Evolutionary conservation across 2,888 invertebrate species (phyloP).

Genomic region (Drosophila phalerata): DNA sequence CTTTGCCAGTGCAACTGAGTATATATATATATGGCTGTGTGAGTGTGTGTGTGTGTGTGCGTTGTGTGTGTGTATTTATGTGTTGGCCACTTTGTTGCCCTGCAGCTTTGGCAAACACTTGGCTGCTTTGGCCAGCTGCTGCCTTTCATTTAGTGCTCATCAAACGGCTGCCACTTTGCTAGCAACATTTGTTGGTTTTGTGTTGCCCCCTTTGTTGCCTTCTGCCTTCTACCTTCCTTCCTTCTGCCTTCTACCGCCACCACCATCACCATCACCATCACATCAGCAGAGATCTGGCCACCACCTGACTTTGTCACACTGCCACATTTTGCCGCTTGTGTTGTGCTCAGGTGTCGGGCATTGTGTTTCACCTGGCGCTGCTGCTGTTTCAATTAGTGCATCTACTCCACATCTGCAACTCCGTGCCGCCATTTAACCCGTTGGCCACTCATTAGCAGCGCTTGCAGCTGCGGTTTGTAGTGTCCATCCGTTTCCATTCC

Average conservation of each 20-base stretch:
- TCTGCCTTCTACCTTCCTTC: too few species aligned
- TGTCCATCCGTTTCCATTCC: conserved; percentile 4
- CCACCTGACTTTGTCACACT: conserved; percentile 8
- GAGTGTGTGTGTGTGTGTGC: neutral
- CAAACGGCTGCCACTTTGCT: conserved; percentile 55
- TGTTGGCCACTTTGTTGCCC: conserved; percentile 63
- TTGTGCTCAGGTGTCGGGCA: conserved; percentile 53
- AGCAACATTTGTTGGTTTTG: conserved; percentile 34
- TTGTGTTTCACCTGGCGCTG: conserved; percentile 40
- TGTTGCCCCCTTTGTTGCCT: neutral
- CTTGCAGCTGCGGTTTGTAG: conserved; percentile 71
- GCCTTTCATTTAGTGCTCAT: conserved; percentile 67
- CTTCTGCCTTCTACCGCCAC: too few species aligned
- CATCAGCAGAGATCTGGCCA: too few species aligned
- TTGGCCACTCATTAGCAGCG: conserved; percentile 72
- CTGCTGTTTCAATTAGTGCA: conserved; percentile 68
- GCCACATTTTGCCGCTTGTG: conserved; percentile 15
- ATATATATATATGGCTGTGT: neutral
- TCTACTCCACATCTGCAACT: neutral
- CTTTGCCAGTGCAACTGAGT: conserved; percentile 47
- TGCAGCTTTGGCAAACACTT: conserved; percentile 68
- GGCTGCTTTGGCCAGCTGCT: conserved; percentile 48
- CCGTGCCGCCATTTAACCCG: conserved; percentile 11
- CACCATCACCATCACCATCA: too few species aligned
- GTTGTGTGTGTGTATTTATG: conserved; percentile 18